phyloP scores from a whole-genome alignment of 2,113 vertebrate genomes.

The Xyrauchen texanus region DNA sequence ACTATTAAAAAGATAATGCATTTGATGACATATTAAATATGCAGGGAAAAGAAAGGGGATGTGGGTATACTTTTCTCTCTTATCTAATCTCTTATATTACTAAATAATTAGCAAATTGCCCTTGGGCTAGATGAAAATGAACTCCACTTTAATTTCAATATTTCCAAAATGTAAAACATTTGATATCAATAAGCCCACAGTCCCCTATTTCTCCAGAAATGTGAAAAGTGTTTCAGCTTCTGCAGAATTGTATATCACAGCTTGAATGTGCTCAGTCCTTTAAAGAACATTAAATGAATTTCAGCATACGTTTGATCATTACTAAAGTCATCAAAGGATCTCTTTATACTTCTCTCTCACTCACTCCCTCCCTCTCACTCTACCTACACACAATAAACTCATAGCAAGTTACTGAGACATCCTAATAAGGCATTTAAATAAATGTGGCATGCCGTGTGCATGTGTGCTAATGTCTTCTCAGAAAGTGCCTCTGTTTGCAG shows the following conservation, averaged over 20 bases:
- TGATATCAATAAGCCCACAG: slow-evolving; percentile 2
- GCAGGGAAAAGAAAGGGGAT: not conserved
- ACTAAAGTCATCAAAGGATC: slow-evolving; percentile 35
- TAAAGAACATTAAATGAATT: slow-evolving; percentile 9
- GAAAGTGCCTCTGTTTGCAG: slow-evolving; percentile 34
- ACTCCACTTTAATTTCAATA: not conserved
- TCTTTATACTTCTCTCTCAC: not conserved
- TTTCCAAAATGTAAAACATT: slow-evolving; percentile 24
- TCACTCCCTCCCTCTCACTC: not conserved
- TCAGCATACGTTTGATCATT: slow-evolving; percentile 28
- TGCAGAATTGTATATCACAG: not conserved
- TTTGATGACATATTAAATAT: slow-evolving; percentile 23
- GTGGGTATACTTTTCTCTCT: not conserved
- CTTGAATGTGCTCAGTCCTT: not conserved
- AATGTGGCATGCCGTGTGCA: slow-evolving; percentile 10
- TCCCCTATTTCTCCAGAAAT: slow-evolving; percentile 5
- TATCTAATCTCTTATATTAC: slow-evolving; percentile 19
- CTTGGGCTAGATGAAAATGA: slow-evolving; percentile 22
- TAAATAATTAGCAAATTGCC: slow-evolving; percentile 28
- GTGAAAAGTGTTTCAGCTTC: not conserved
- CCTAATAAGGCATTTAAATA: slow-evolving; percentile 19
- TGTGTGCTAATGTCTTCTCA: not conserved
- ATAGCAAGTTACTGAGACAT: slow-evolving; percentile 19
- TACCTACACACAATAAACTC: not conserved
- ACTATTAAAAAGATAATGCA: slow-evolving; percentile 29